Evolutionary conservation across 1,140 invertebrate genomes (phyloP).

Genomic region (Helicoverpa zea): DNA sequence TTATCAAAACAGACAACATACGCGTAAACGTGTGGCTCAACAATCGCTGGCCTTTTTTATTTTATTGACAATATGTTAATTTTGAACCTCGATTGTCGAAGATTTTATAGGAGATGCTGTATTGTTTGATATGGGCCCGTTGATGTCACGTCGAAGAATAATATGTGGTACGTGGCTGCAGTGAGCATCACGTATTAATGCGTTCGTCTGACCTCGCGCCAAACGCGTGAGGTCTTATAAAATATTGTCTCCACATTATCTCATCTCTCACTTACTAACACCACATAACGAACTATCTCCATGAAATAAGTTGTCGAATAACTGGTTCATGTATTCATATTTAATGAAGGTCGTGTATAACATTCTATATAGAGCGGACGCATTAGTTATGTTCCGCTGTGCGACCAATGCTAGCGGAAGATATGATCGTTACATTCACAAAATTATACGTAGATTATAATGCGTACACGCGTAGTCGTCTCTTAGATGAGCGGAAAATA

Average conservation of each 20-base stretch:
- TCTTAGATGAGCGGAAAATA: conserved; percentile 15
- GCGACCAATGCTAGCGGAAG: conserved; percentile 35
- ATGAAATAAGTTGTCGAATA: background rate
- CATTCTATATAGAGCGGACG: conserved; percentile 5
- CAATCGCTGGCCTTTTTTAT: background rate
- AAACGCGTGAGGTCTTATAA: conserved; percentile 38
- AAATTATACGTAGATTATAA: conserved; percentile 30
- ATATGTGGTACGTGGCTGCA: conserved; percentile 20
- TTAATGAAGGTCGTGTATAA: conserved; percentile 18
- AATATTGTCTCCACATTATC: conserved; percentile 29
- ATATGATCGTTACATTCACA: conserved; percentile 17
- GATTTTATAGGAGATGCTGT: conserved; percentile 17
- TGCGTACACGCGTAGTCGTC: conserved; percentile 20
- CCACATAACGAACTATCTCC: background rate
- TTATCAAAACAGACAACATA: conserved; percentile 12
- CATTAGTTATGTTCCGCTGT: conserved; percentile 4
- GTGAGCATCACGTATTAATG: conserved; percentile 53
- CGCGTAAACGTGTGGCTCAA: background rate
- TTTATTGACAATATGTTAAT: background rate
- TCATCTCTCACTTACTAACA: conserved; percentile 30
- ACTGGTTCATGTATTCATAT: conserved; percentile 4
- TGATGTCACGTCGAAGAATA: conserved; percentile 15
- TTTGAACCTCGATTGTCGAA: too few relatives aligned
- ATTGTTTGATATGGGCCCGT: background rate
- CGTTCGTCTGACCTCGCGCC: conserved; percentile 27